Evolutionary conservation across 2,888 invertebrate species (phyloP), one percentile per base, ranked within the genome.

Genomic region (Zonitis immaculata): DNA sequence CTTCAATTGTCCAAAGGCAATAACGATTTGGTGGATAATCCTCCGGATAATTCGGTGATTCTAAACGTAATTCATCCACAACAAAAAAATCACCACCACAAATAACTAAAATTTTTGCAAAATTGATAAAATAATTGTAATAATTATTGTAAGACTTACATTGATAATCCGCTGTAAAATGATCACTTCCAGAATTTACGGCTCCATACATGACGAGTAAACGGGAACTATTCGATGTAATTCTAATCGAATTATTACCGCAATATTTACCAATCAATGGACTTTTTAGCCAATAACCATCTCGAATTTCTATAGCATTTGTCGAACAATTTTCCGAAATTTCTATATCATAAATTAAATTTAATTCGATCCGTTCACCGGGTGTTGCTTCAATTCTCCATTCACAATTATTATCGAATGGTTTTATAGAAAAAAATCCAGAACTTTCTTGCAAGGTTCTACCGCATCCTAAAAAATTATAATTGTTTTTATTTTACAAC

Each of bases 361-460:
- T 95, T 4, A 98, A 80, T 1, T 92, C 87, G 53, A 98, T 95
- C 52, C 91, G 82, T 76, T 97, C 97, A 0, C 97, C 97, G 66
- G 95, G 94, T 0, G 97, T 95, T 0, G 96, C 96, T 0, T 94
- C 91, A 58, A 98, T 95, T 45, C 97, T 80, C 97, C 97, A 98
- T 74, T 95, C 94, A 75, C 97, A 98, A 1, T 78, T 75, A 35
- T 78, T 54, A 75, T 65, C 81, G 0, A 91, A 91, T 0, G 90
- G 88, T 0, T 91, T 91, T 0, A 90, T 88, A 50, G 83, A 80
- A 69, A 94, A 89, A 66, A 82, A 82, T 1, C 88, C 94, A 0
- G 86, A 84, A 71, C 90, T 91, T 47, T 90, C 89, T 69, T 94
- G 88, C 60, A 90, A 85, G 0, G 94, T 94, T 61, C 88, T 80